A percentile compares a stretch with the other conserved stretches of the same genome.
phyloP scores from a whole-genome alignment of 2,888 invertebrate genomes.

The Ichneumon xanthorius region DNA sequence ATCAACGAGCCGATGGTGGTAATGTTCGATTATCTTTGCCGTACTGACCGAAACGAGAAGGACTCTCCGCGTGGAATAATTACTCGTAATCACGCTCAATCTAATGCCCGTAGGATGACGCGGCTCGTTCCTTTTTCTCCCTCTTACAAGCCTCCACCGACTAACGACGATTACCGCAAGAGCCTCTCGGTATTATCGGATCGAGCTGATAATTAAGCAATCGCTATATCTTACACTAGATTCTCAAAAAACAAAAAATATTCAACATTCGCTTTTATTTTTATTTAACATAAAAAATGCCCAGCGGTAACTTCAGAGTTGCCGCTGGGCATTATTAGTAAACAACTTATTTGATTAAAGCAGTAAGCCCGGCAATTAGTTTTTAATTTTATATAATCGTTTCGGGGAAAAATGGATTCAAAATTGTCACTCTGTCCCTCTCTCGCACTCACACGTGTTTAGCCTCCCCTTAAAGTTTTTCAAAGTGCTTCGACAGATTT shows the following conservation, averaged over 20 bases:
- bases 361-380: too few species aligned
- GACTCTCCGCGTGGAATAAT: slow-evolving; percentile 78
- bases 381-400: neutral
- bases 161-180: slow-evolving; percentile 69
- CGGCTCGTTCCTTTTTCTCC: slow-evolving; percentile 67
- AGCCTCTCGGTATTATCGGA: neutral
- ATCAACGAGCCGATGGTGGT: slow-evolving; percentile 54
- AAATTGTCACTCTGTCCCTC: too few species aligned
- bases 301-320: too few species aligned
- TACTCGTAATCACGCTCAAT: slow-evolving; percentile 84
- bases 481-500: slow-evolving; percentile 64
- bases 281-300: neutral
- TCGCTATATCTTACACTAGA: slow-evolving; percentile 27
- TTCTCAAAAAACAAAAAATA: neutral
- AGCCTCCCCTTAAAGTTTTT: neutral
- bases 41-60: slow-evolving; percentile 75
- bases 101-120: slow-evolving; percentile 81
- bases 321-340: too few species aligned
- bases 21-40: slow-evolving; percentile 61
- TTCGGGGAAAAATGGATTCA: too few species aligned
- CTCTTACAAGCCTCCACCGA: slow-evolving; percentile 16
- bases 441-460: too few species aligned
- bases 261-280: neutral
- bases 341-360: too few species aligned
- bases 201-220: slow-evolving; percentile 18